Conservation (phyloP, 1,140 invertebrate species). For the Helicoverpa zea region DNA sequence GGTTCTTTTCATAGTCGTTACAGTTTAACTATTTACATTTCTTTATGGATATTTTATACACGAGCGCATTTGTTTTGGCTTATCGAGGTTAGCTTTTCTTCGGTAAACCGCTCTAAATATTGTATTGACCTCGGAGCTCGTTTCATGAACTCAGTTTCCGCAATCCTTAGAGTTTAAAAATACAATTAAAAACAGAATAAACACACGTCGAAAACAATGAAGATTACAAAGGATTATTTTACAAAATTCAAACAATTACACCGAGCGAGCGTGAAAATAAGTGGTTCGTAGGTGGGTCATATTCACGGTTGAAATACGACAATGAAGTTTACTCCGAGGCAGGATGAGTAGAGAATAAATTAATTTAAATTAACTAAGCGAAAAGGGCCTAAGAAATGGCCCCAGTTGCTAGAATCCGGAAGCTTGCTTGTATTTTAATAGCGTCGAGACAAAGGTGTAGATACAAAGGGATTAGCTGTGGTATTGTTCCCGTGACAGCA, state of each 20-base stretch:
- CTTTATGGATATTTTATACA: constrained; percentile 44
- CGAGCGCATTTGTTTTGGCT: constrained; percentile 29
- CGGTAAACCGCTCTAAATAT: constrained; percentile 1
- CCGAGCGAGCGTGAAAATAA: constrained; percentile 39
- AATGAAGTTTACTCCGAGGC: constrained; percentile 57
- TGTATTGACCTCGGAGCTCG: constrained; percentile 2
- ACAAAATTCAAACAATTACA: constrained; percentile 37
- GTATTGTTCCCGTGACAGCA: constrained; percentile 74
- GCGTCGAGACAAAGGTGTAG: constrained; percentile 74
- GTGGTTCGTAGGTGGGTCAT: constrained; percentile 54
- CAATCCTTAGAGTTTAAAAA: constrained; percentile 25
- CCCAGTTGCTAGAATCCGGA: constrained; percentile 70
- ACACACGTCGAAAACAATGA: constrained; percentile 38
- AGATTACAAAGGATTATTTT: constrained; percentile 35
- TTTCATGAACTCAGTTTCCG: constrained; percentile 15
- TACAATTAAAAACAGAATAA: constrained; percentile 10
- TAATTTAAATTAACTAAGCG: constrained; percentile 82
- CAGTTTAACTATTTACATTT: constrained; percentile 44
- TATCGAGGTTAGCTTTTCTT: constrained; percentile 7
- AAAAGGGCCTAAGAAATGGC: constrained; percentile 80
- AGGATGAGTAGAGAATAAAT: constrained; percentile 74
- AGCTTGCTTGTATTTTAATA: constrained; percentile 75
- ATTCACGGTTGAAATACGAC: constrained; percentile 62
- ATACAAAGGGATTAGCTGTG: constrained; percentile 75
- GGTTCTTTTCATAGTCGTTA: constrained; percentile 48